Percentiles rank a stretch among this genome's conserved stretches.
These are phyloP conservation scores for Tanytarsus gracilentus DNA, from an alignment of 2,888 invertebrate genomes.

Conservation along the genomic window DNA sequence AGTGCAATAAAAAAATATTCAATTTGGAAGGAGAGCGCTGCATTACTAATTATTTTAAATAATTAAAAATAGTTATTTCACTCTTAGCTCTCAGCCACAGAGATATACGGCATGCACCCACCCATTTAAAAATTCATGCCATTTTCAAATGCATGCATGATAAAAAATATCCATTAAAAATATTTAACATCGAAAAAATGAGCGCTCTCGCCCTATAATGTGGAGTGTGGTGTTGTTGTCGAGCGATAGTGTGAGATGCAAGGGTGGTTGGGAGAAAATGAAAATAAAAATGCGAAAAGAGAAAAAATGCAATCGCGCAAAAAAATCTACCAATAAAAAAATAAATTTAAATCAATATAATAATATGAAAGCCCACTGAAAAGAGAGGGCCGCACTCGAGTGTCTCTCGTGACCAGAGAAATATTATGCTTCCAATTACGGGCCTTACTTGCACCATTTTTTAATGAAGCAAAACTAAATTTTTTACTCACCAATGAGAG, in stretches of 20 bases:
- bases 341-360: conserved; percentile 29
- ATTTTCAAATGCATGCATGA: conserved; percentile 14
- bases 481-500: conserved; percentile 29
- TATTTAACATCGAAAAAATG: conserved; percentile 21
- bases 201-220: not conserved
- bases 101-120: too few species aligned
- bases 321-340: conserved; percentile 27
- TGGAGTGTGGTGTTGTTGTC: not conserved
- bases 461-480: conserved; percentile 28
- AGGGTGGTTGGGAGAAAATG: not conserved
- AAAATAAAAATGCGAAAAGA: conserved; percentile 1
- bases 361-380: conserved; percentile 22
- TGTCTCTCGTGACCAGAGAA: not conserved
- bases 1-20: not conserved
- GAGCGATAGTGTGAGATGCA: not conserved
- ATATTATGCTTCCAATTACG: conserved; percentile 10
- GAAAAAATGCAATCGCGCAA: conserved; percentile 22
- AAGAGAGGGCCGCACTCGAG: not conserved
- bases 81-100: not conserved
- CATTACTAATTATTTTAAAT: conserved; percentile 28
- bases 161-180: conserved; percentile 25
- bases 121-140: conserved; percentile 13
- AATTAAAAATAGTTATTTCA: conserved; percentile 23
- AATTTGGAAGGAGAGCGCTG: too few species aligned
- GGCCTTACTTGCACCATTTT: conserved; percentile 3